Evolutionary conservation across 1,140 invertebrate species (phyloP), one percentile per base, ranked within the genome.

Genomic region (Calliopsis andreniformis): DNA sequence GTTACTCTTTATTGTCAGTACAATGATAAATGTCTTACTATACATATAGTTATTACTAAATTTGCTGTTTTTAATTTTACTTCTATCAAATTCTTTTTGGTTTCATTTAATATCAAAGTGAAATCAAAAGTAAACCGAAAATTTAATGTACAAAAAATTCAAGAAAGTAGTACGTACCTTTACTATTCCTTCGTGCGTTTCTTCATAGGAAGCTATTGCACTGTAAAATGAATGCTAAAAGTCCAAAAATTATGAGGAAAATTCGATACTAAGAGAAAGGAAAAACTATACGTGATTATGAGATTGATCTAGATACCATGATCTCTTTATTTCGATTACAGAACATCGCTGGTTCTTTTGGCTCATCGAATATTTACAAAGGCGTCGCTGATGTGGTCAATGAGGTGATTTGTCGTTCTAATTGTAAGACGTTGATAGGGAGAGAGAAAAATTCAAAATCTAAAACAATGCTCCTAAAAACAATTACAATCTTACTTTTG

Each of bases 291-390:
- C n/a, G n/a, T 20, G 42, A 67, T 35, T 28, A 16, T 18, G 28
- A 39, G 32, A 64, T 35, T 39, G 25, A 64, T 68, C 51, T 86
- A 89, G 81, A 88, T 89, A 89, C 80, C 86, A 90, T 90, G 86
- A 87, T 90, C 85, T 82, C 86, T 91, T 90, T 90, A 90, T 91
- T 91, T 87, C 83, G 80, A 87, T 84, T 89, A 90, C 89, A 89
- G 85, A 89, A 89, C 85, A 88, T 76, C 76, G 88, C 58, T 87
- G 82, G 67, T 28, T 35, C 47, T 63, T 61, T 70, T 69, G 61
- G 59, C 69, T 79, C 66, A 56, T 55, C 61, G 49, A 77, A 62
- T 82, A 82, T 82, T 81, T 82, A 82, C 80, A 82, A 56, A 45
- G 71, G 35, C 32, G 47, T 70, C 56, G 55, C 67, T 53, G 42